phyloP scores from a whole-genome alignment of 2,113 vertebrate species.

The Callopanchax toddi region DNA sequence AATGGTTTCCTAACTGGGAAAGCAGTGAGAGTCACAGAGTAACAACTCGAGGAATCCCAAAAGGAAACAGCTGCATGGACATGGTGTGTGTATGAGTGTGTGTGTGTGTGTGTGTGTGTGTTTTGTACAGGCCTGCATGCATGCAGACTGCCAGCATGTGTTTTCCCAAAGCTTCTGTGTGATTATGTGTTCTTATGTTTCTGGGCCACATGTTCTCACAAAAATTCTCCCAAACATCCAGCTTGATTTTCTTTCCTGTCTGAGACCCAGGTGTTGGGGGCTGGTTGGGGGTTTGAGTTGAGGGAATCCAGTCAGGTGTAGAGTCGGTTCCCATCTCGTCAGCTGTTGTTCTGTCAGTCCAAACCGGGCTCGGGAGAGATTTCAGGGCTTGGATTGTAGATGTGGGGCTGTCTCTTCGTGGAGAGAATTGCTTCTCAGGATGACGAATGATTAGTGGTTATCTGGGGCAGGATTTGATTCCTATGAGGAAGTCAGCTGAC shows the following conservation, averaged over 20 bases:
- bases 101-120: constrained; percentile 69
- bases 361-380: constrained; percentile 54
- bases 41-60: constrained; percentile 67
- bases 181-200: constrained; percentile 45
- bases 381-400: constrained; percentile 86
- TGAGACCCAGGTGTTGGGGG: constrained; percentile 15
- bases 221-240: constrained; percentile 4
- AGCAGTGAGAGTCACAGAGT: constrained; percentile 52
- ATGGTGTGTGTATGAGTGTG: constrained; percentile 58
- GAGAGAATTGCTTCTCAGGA: constrained; percentile 97
- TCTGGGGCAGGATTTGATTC: constrained; percentile 95
- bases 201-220: constrained; percentile 25
- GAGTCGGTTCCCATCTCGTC: constrained; percentile 41
- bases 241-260: not conserved
- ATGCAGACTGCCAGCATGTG: constrained; percentile 50
- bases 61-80: constrained; percentile 69
- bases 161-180: constrained; percentile 59
- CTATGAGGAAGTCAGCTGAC: constrained; percentile 64
- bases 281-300: not conserved
- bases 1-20: constrained; percentile 46
- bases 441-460: constrained; percentile 99
- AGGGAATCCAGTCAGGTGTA: constrained; percentile 27
- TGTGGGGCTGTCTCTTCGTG: constrained; percentile 89
- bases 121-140: constrained; percentile 13
- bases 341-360: constrained; percentile 67